A percentile compares a stretch with the other conserved stretches of the same genome.
Evolutionary conservation across 2,888 invertebrate species (phyloP).

Genomic region (Synergus itoensis): DNA sequence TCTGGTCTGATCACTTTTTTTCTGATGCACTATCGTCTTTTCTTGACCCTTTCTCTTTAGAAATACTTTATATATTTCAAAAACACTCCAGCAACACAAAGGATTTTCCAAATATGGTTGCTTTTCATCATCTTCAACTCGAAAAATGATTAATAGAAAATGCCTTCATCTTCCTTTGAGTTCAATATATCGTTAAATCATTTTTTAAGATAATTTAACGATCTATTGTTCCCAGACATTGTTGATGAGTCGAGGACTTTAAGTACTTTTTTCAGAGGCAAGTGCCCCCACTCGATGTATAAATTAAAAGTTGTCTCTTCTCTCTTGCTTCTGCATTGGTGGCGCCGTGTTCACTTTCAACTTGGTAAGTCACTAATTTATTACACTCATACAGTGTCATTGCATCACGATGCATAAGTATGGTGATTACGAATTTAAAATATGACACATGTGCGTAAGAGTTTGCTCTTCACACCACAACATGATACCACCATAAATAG

Average conservation of each 20-base stretch:
- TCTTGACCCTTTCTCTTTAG: slow-evolving; percentile 15
- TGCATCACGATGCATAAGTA: slow-evolving; percentile 29
- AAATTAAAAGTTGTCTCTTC: slow-evolving; percentile 26
- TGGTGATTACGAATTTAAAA: slow-evolving; percentile 32
- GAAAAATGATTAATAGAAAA: too few relatives aligned
- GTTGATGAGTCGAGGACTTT: not conserved
- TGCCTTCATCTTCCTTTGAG: not conserved
- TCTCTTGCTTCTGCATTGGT: slow-evolving; percentile 31
- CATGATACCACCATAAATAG: slow-evolving; percentile 2
- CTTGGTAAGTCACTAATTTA: slow-evolving; percentile 33
- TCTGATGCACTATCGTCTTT: slow-evolving; percentile 9
- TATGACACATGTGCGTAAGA: slow-evolving; percentile 20
- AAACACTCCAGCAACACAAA: not conserved
- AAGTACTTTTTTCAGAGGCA: not conserved
- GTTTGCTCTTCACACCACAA: not conserved
- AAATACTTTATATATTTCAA: not conserved
- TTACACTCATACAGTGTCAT: slow-evolving; percentile 30
- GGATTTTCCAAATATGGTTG: not conserved
- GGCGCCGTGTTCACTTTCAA: slow-evolving; percentile 35
- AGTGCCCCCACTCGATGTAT: not conserved
- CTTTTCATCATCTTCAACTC: too few relatives aligned
- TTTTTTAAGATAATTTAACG: slow-evolving; percentile 19
- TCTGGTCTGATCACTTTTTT: slow-evolving; percentile 41
- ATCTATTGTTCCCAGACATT: slow-evolving; percentile 11
- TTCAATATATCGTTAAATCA: not conserved